Evolutionary conservation across 1,140 invertebrate species (phyloP).

Genomic region (Achatina immaculata): DNA sequence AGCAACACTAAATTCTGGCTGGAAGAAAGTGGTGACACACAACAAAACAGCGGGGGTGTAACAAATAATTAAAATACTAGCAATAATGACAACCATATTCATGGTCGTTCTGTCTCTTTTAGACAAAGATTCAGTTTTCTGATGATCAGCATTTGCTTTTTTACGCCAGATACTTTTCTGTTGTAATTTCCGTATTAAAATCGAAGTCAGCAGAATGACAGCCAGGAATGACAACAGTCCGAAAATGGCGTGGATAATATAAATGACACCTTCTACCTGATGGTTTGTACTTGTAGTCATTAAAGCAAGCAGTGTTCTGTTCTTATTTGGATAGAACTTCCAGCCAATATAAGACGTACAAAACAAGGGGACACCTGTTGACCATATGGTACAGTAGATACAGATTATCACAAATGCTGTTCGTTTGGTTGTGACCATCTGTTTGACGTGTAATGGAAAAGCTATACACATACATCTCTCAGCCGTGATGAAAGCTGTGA

Average conservation of each 20-base stretch:
- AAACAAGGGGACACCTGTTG: not conserved
- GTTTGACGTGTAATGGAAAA: no score
- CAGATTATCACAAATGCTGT: not conserved
- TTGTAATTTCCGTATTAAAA: not conserved
- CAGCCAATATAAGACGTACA: not conserved
- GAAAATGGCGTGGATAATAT: not conserved
- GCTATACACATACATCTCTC: no score
- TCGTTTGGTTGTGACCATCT: not conserved
- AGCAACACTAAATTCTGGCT: not conserved
- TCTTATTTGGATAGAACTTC: conserved; percentile 5
- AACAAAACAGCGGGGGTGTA: not conserved
- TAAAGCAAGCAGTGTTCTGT: no score
- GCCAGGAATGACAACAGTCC: not conserved
- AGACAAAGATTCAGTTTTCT: not conserved
- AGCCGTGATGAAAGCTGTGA: not conserved
- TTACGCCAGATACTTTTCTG: not conserved
- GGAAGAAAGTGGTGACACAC: not conserved
- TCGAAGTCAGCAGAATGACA: not conserved
- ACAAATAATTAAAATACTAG: conserved; percentile 1
- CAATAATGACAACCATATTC: not conserved
- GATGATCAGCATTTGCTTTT: not conserved
- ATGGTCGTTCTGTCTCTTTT: not conserved
- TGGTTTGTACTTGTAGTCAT: no score
- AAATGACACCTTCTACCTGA: not conserved
- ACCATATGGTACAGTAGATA: not conserved